Evolutionary conservation across 2,113 vertebrate species (phyloP), one percentile per base, ranked within the genome.

Genomic region (Todiramphus chloris): DNA sequence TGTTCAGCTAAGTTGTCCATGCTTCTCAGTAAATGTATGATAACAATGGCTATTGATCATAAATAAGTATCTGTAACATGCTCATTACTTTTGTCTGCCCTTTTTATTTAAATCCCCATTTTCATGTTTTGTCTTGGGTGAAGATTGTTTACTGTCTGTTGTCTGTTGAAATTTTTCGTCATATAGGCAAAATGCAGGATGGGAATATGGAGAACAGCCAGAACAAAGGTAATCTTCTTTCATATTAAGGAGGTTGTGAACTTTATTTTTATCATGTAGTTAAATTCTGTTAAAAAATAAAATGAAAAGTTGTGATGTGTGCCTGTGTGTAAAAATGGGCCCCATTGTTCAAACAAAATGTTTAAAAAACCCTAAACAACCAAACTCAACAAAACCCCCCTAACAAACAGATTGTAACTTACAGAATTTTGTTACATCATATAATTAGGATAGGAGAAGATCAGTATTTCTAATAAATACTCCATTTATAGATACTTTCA

Each of bases 131-230:
- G 98, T 98, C 98, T 75, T 95, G 39, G 90, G 96, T 98, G 98
- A 98, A 98, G 98, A 97, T 97, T 98, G 93, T 98, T 99, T 98
- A 98, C 94, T 97, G 98, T 99, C 98, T 99, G 99, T 99, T 99
- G 98, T 99, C 98, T 99, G 98, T 99, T 98, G 97, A 98, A 98
- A 99, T 99, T 99, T 98, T 98, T 98, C 99, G 99, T 99, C 98
- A 94, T 99, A 99, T 99, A 99, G 99, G 99, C 99, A 99, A 99
- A 99, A 99, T 99, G 99, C 99, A 99, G 98, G 99, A 99, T 99
- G 99, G 99, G 97, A 99, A 99, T 99, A 98, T 99, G 99, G 99
- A 99, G 98, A 98, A 98, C 99, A 99, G 98, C 99, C 99, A 99
- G 98, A 99, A 99, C 98, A 99, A 99, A 99, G 99, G 99, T 99